These are phyloP conservation scores for Sialis lutaria DNA, from an alignment of 2,888 invertebrate species.

Conservation along the genomic window DNA sequence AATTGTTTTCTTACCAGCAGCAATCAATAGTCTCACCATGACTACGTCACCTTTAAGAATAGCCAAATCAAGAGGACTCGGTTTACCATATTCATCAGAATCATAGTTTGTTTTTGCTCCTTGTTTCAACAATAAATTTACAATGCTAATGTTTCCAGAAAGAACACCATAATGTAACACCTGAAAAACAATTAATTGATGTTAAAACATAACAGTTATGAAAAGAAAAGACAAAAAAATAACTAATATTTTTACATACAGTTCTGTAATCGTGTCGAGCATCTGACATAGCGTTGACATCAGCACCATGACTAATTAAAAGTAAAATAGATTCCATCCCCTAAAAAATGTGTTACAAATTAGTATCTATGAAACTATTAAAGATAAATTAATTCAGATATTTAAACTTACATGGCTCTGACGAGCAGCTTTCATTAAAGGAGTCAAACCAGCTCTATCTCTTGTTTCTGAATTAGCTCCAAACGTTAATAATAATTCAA, in stretches of 20 bases:
- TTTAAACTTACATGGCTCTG: slow-evolving; percentile 43
- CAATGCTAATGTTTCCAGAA: slow-evolving; percentile 55
- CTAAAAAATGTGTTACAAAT: slow-evolving; percentile 20
- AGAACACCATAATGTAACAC: slow-evolving; percentile 76
- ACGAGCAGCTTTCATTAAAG: slow-evolving; percentile 79
- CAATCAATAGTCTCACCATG: slow-evolving; percentile 50
- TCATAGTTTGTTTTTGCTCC: slow-evolving; percentile 57
- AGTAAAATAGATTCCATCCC: slow-evolving; percentile 59
- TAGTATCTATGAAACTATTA: too few relatives aligned
- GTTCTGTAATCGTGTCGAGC: slow-evolving; percentile 75
- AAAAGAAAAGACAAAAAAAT: background rate
- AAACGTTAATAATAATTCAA: slow-evolving; percentile 64
- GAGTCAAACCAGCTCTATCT: slow-evolving; percentile 74
- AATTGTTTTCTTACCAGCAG: slow-evolving; percentile 35
- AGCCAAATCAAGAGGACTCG: slow-evolving; percentile 67
- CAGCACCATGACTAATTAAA: slow-evolving; percentile 63
- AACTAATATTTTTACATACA: slow-evolving; percentile 19
- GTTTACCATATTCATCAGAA: slow-evolving; percentile 37
- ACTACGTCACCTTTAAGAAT: slow-evolving; percentile 64
- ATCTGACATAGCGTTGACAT: slow-evolving; percentile 73
- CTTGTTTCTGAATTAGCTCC: slow-evolving; percentile 79
- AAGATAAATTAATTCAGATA: too few relatives aligned
- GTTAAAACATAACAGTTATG: background rate
- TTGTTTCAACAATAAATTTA: slow-evolving; percentile 63
- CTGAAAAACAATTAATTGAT: slow-evolving; percentile 10